Base-by-base conservation (phyloP, 2,888 invertebrate genomes). In the Lasioglossum leucozonium region DNA sequence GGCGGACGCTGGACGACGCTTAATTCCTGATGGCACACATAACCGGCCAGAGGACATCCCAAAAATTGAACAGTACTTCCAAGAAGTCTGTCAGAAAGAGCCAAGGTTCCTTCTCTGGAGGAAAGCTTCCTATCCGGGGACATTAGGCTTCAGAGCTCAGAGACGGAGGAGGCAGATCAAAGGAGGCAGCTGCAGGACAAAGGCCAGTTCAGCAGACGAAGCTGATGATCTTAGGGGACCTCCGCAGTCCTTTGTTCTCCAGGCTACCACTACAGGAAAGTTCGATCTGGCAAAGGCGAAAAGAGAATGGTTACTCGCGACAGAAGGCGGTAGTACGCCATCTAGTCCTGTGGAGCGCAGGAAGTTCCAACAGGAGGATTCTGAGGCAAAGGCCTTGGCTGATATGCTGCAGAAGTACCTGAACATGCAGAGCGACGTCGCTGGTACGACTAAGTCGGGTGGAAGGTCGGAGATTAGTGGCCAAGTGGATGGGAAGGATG, bases 1-100 rank as follows among this genome's bases (percentile, higher is more conserved):
- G 98, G 97, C 98, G n/a, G 98, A 98, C 91, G 98, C 98, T 47
- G 98, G 98, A 71, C 97, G 98, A 84, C 97, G 97, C 93, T 96
- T 98, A 76, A 97, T 98, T 81, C 98, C 98, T n/a, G 98, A 98
- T 76, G 97, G 97, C 34, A 96, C 96, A 5, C 96, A 96, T 92
- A 97, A 97, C 94, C 96, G 97, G 6, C 95, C 96, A 0, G 98
- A 98, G 93, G 98, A 98, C 92, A 96, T 98, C 84, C 97, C 97
- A 4, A 97, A 97, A 89, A 97, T 98, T 90, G 98, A 98, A 93
- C 97, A 97, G 40, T 97, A 98, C 94, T 98, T 98, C 94, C 98
- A 98, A 93, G 97, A 97, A 81, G 97, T 98, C 10, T 98, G 98
- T 94, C 96, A 97, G 82, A 96, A 96, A 85, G 98, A 98, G 93